These are phyloP conservation scores for Halocaridina rubra DNA, from an alignment of 2,888 invertebrate genomes.

Conservation along the genomic window DNA sequence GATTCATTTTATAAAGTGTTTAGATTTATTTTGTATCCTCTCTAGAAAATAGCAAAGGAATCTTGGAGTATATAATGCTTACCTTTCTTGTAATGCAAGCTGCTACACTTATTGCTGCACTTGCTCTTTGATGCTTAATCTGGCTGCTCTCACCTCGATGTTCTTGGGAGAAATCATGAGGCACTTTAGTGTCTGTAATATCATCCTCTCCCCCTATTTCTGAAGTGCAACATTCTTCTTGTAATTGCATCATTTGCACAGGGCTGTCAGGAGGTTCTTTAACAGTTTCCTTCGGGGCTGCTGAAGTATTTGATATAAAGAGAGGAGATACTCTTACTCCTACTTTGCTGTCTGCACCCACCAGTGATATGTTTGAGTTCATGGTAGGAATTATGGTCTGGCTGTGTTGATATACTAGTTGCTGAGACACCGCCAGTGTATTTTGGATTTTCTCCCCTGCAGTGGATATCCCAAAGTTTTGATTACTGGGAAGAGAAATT, in stretches of 20 bases:
- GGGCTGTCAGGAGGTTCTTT: slow-evolving; percentile 34
- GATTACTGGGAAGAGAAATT: neutral
- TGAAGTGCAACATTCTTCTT: neutral
- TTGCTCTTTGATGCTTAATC: neutral
- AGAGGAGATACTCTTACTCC: slow-evolving; percentile 26
- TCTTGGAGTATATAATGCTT: neutral
- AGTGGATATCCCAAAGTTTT: neutral
- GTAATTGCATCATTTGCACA: slow-evolving; percentile 24
- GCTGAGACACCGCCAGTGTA: slow-evolving; percentile 6
- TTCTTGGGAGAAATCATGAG: neutral
- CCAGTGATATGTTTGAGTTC: neutral
- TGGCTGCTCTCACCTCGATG: neutral
- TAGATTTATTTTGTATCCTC: too few relatives aligned
- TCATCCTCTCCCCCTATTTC: neutral
- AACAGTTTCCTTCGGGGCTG: slow-evolving; percentile 10
- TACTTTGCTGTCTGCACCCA: slow-evolving; percentile 10
- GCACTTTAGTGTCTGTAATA: neutral
- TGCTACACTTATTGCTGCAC: neutral
- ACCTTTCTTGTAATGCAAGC: slow-evolving; percentile 9
- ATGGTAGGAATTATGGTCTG: slow-evolving; percentile 19
- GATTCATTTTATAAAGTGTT: too few relatives aligned
- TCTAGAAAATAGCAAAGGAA: too few relatives aligned
- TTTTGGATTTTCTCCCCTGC: neutral
- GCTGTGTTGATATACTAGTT: slow-evolving; percentile 22
- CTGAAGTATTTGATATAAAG: neutral